Evolutionary conservation across 2,113 vertebrate species (phyloP).

Genomic region (Colinus virginianus): DNA sequence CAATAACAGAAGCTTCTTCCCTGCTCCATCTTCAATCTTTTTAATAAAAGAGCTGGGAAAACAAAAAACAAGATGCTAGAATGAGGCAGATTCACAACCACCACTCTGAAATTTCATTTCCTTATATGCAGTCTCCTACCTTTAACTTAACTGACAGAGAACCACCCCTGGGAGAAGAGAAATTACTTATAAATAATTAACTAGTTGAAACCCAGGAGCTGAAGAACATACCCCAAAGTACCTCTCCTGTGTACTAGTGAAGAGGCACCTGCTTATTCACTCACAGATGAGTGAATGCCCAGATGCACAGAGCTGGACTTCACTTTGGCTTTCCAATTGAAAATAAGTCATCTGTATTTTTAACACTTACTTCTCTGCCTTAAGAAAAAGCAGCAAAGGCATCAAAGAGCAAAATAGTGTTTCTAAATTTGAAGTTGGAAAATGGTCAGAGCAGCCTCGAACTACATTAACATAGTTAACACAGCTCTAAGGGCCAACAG

Average conservation of each 20-base stretch:
- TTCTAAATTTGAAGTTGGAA: not conserved
- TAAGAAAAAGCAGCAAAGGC: not conserved
- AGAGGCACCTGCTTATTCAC: not conserved
- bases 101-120: not conserved
- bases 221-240: not conserved
- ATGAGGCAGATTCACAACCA: rapidly evolving
- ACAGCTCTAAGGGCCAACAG: not conserved
- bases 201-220: not conserved
- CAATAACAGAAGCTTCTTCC: not conserved
- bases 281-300: not conserved
- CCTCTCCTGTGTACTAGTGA: not conserved
- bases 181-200: constrained; percentile 15
- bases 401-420: not conserved
- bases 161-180: not conserved
- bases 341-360: not conserved
- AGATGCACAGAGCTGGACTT: not conserved
- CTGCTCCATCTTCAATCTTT: not conserved
- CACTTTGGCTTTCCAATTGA: not conserved
- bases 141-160: not conserved
- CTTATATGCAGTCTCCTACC: not conserved
- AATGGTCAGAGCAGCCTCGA: not conserved
- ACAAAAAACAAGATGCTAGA: not conserved
- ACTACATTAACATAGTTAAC: not conserved
- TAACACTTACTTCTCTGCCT: not conserved
- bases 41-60: not conserved